Evolutionary conservation across 2,888 invertebrate genomes (phyloP), one percentile per base, ranked within the genome.

Genomic region (Sinodicranocentrus sp.): DNA sequence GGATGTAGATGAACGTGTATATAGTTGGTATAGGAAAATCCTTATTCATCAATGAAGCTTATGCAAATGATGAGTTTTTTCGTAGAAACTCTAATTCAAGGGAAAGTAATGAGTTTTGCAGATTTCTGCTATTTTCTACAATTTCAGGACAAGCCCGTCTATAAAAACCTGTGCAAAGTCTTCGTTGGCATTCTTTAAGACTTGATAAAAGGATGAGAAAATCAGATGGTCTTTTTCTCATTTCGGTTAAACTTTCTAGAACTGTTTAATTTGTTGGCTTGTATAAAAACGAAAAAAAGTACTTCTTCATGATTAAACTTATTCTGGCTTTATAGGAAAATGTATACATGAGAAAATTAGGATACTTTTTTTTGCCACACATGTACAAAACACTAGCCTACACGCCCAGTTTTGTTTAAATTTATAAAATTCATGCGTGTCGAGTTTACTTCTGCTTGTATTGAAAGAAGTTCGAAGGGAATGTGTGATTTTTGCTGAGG

Each of bases 201-300:
- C n/a, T 48, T 5, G 10, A 48, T 26, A 28, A 21, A 75, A 75
- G 21, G 63, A 19, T 75, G 75, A 63, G 75, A 75, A 75, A 63
- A 75, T 75, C 21, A 63, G 63, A 65, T 75, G 63, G 75, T 52
- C 75, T 63, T 75, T 75, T 75, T 75, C 75, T 33, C 75, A 75
- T 75, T 75, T 75, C 28, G 75, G 63, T 52, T n/a, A 5, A 48
- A 75, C 75, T 75, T 75, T 75, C 75, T 75, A 75, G 43, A 43
- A 48, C 48, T 48, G 68, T 70, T 28, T 70, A 25, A 57, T 57
- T 23, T 23, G n/a, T 57, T 57, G 21, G 48, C 48, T 48, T 48
- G 57, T 10, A 57, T 6, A 57, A 25, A 57, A 1, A 48, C 6
- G n/a, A 48, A 48, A 10, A 48, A 48, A 48, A n/a, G 10, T 33